Conservation (phyloP, 2,113 vertebrate genomes). For the Thomomys bottae region DNA sequence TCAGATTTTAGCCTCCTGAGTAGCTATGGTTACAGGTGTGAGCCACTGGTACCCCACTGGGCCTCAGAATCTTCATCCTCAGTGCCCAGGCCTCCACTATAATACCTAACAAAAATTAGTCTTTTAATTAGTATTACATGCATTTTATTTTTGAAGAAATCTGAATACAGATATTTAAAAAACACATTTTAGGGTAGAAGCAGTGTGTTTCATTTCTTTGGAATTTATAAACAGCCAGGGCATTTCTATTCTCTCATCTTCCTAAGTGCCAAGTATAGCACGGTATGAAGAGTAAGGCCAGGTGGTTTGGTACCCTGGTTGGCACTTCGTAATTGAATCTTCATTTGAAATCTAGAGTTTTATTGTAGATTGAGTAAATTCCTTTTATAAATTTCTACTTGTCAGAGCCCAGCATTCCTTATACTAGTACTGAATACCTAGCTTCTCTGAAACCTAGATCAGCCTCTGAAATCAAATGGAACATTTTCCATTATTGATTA, state of each 20-base stretch:
- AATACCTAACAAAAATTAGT: background rate
- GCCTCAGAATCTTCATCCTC: too few relatives aligned
- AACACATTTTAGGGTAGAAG: conserved; percentile 33
- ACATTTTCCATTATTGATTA: conserved; percentile 96
- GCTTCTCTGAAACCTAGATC: conserved; percentile 74
- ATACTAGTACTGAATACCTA: conserved; percentile 61
- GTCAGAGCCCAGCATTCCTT: background rate
- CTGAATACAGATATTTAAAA: conserved; percentile 44
- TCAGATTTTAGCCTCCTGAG: too few relatives aligned
- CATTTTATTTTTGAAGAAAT: conserved; percentile 37
- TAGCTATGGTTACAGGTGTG: too few relatives aligned
- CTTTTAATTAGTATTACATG: conserved; percentile 13
- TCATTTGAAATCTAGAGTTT: background rate
- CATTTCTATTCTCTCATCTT: background rate
- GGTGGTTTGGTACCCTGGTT: background rate
- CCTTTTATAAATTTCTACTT: background rate
- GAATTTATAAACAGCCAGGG: conserved; percentile 26
- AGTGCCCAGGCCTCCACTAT: background rate
- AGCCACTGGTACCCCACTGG: too few relatives aligned
- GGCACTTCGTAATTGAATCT: background rate
- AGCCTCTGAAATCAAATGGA: conserved; percentile 89
- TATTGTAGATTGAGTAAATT: background rate
- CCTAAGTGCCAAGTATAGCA: background rate
- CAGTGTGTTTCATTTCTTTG: conserved; percentile 22
- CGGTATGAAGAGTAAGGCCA: background rate